Conservation (phyloP, 2,797 vertebrate genomes). For the Hoplostethus mediterraneus region DNA sequence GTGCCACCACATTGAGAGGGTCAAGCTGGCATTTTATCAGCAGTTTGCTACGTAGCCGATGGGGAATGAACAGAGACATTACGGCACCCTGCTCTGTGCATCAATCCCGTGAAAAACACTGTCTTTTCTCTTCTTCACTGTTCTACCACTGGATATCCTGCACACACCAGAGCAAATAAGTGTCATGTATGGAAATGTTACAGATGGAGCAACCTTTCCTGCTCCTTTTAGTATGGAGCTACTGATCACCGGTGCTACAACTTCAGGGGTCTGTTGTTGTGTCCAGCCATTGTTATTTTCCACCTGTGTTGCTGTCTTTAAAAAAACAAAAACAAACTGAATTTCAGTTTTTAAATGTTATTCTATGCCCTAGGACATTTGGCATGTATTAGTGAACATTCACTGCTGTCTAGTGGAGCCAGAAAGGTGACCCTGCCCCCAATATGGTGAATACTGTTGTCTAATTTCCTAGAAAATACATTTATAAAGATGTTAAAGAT, state of each 20-base stretch:
- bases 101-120: conserved; percentile 52
- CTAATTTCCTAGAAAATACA: neutral
- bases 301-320: conserved; percentile 10
- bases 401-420: neutral
- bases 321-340: conserved; percentile 15
- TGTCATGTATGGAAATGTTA: conserved; percentile 26
- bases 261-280: neutral
- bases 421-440: conserved; percentile 2
- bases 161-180: conserved; percentile 5
- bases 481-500: neutral
- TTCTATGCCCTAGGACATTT: conserved; percentile 17
- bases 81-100: conserved; percentile 41
- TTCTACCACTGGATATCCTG: conserved; percentile 64
- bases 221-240: conserved; percentile 5
- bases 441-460: neutral
- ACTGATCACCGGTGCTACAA: neutral
- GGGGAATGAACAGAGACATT: conserved; percentile 47
- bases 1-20: conserved; percentile 98
- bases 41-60: conserved; percentile 93
- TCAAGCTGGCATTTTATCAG: conserved; percentile 99
- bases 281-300: conserved; percentile 18
- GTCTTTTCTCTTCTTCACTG: conserved; percentile 42
- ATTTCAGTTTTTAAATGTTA: conserved; percentile 29
- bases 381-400: conserved; percentile 14
- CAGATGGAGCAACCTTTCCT: conserved; percentile 12